phyloP scores from a whole-genome alignment of 1,140 invertebrate genomes.

The Atta cephalotes region DNA sequence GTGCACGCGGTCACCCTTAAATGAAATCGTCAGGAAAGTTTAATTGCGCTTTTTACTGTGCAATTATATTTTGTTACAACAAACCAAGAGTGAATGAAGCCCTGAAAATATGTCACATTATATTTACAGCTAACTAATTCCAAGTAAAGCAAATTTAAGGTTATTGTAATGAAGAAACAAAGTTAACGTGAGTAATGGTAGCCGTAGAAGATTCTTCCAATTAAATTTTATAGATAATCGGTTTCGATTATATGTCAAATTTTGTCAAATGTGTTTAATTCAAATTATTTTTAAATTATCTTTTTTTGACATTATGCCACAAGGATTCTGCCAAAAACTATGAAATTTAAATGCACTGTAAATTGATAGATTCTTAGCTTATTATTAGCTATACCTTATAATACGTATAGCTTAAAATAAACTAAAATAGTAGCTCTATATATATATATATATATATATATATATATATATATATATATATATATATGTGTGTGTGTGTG shows the following conservation, averaged over 20 bases:
- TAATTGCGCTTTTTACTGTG: slow-evolving; percentile 14
- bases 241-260: too few species aligned
- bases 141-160: neutral
- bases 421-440: too few species aligned
- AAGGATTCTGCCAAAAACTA: slow-evolving; percentile 28
- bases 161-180: neutral
- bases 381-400: neutral
- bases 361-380: neutral
- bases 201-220: neutral
- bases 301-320: neutral
- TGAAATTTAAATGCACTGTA: slow-evolving; percentile 32
- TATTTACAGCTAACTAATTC: neutral
- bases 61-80: neutral
- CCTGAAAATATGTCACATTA: neutral
- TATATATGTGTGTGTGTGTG: too few species aligned
- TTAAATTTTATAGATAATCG: neutral
- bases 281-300: neutral
- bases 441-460: too few species aligned
- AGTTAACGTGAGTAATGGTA: neutral
- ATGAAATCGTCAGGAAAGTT: slow-evolving; percentile 41
- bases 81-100: neutral
- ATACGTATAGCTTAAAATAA: too few species aligned
- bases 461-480: too few species aligned
- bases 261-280: neutral
- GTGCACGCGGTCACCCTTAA: slow-evolving; percentile 38